Percentiles rank a stretch among this genome's conserved stretches.
Evolutionary conservation across 2,113 vertebrate species (phyloP).

Genomic region (Gallinago media): DNA sequence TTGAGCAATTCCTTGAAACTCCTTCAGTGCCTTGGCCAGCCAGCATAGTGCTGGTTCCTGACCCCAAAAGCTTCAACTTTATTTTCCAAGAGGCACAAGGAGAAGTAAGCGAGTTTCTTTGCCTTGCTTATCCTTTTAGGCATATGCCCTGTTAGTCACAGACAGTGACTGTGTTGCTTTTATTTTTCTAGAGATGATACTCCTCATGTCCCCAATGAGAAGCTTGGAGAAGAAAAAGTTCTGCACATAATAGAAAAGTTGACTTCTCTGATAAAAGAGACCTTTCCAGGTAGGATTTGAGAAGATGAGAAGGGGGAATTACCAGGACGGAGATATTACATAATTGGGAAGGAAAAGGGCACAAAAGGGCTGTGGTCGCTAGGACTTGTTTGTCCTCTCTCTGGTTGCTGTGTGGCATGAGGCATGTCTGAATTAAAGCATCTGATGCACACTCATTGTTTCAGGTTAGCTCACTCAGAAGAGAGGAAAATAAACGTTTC

Average conservation of each 20-base stretch:
- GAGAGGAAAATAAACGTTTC: neutral
- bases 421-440: neutral
- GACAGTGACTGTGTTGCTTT: neutral
- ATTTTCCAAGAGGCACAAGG: neutral
- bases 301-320: neutral
- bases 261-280: conserved; percentile 80
- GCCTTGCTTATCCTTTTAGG: neutral
- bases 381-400: neutral
- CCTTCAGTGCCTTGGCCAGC: neutral
- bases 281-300: conserved; percentile 87
- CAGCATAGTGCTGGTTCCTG: neutral
- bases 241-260: conserved; percentile 85
- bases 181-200: conserved; percentile 88
- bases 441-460: neutral
- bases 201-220: conserved; percentile 87
- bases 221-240: conserved; percentile 84
- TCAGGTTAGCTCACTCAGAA: neutral
- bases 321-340: neutral
- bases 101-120: neutral
- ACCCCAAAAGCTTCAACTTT: neutral
- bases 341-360: neutral
- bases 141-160: neutral
- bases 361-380: neutral
- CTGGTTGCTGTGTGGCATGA: neutral
- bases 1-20: neutral